Base-by-base conservation (phyloP, 30 jellyfish, hydroid and myxozoan genomes). In the Catostylus mosaicus region DNA sequence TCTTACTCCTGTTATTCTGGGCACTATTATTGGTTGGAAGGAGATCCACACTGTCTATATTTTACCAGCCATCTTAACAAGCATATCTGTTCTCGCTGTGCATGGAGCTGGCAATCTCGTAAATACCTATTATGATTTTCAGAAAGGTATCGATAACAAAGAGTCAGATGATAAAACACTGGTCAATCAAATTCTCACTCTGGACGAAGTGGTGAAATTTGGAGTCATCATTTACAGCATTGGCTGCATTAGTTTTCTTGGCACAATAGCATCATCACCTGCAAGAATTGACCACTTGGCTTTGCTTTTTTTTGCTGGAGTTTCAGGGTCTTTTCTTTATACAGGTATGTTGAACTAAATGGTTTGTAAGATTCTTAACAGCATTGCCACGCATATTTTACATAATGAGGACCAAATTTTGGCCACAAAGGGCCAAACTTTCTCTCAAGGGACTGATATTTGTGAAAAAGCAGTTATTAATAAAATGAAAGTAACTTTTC, bases 101-200 rank as follows among this genome's bases (percentile, higher is more conserved):
- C 96, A 86, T 52, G 96, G 96, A 20, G 96, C 96, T 38, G 98
- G 98, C 16, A 93, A 93, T 40, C 76, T 93, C 26, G 91, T 85
- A 18, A 93, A 93, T 70, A 93, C 98, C 0, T 93, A 93, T 70
- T 75, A 82, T 77, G 98, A 93, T 76, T 93, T 24, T 48, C 24
- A 66, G 22, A 76, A 67, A 16, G 97, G 97, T 30, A 85, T 93
- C 6, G 98, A 93, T 34, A 77, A 38, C 24, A 72, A 83, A 30
- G 74, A 74, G 40, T 93, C 98, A 1, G 98, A 87, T 66, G 98
- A 93, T 47, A 66, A 67, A 51, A 93, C 98, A 5, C 75, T 93
- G 51, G 97, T 87, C n/a, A 75, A 87, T 27, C 75, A 87, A 11
- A 63, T 71, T 19, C 86, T 93, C 52, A 48, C 69, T 22, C 92